Base-by-base conservation (phyloP, 92 coral and sea anemone genomes). In the Pocillopora meandrina region DNA sequence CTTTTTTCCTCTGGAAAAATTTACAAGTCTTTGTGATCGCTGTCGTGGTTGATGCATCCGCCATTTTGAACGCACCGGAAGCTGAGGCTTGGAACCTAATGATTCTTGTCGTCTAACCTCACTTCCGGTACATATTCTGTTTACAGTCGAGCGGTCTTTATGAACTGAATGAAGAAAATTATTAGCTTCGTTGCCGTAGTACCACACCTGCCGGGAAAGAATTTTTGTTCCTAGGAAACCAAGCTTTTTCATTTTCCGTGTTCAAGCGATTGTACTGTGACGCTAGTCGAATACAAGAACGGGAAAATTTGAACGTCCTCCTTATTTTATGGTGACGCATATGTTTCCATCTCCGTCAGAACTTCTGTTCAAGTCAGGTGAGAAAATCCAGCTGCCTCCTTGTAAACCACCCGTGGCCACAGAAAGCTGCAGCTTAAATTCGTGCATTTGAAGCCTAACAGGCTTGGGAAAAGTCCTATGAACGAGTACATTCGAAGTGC, bases 1-100 rank as follows among this genome's bases (percentile, higher is more conserved):
- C 89, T 17, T 42, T 83, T 20, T 58, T 47, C 10, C 84, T 90
- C 42, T 79, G 63, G 71, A 92, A 92, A 86, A 89, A 96, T 47
- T 90, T 80, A 88, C 98, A 96, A 81, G 64, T 70, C 71, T 78
- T 82, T 34, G 81, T 77, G 12, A 21, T 42, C 15, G 33, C 76
- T 60, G 78, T 61, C 18, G 77, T 71, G 16, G n/a, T 20, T 4
- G 65, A 17, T 26, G 66, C 72, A 36, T 85, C 89, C 89, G 89
- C 92, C 89, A 89, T 89, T 42, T 82, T 82, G 86, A 18, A 71
- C 20, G 19, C 12, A 82, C 64, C 36, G 73, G 86, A 47, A 47
- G 73, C 73, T 62, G 33, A 47, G 72, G 72, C 55, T 49, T 82
- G 86, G 72, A 31, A 55, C 18, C 86, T 4, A 73, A 23, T 31